Evolutionary conservation across 2,797 vertebrate genomes (phyloP).

Genomic region (Aplochiton taeniatus): DNA sequence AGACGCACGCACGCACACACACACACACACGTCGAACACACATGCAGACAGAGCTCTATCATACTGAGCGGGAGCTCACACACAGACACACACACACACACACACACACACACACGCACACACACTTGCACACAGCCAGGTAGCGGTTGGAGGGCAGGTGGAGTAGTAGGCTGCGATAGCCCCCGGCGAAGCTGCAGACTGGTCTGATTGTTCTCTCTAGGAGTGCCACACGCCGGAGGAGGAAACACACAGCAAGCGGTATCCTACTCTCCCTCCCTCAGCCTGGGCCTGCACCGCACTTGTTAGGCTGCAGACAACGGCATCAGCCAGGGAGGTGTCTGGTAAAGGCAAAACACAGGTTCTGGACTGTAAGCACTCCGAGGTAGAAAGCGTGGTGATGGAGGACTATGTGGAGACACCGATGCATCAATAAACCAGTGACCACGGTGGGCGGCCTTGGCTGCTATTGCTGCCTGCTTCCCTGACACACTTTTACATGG

Average conservation of each 20-base stretch:
- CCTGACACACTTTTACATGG: slow-evolving; percentile 65
- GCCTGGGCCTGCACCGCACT: slow-evolving; percentile 12
- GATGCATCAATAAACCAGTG: slow-evolving; percentile 62
- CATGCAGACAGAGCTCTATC: slow-evolving; percentile 1
- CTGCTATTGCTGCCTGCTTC: slow-evolving; percentile 54
- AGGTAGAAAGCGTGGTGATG: slow-evolving; percentile 42
- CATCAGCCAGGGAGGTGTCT: slow-evolving; percentile 21
- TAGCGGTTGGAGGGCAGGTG: slow-evolving; percentile 31
- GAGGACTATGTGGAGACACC: slow-evolving; percentile 26
- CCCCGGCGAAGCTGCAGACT: slow-evolving; percentile 40
- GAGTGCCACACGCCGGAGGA: slow-evolving; percentile 37
- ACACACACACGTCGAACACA: not conserved
- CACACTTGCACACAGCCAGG: slow-evolving; percentile 25
- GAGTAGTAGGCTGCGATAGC: slow-evolving; percentile 53
- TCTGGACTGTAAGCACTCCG: slow-evolving; percentile 57
- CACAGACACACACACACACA: slow-evolving; percentile 2
- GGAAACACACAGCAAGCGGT: slow-evolving; percentile 38
- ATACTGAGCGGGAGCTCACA: not conserved
- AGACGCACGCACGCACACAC: no score
- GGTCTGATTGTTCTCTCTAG: slow-evolving; percentile 56
- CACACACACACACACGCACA: slow-evolving; percentile 11
- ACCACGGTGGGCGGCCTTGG: slow-evolving; percentile 56
- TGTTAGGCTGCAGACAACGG: slow-evolving; percentile 46
- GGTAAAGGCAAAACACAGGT: slow-evolving; percentile 35
- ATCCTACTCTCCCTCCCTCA: not conserved